Conservation (phyloP, 2,113 vertebrate species). For the Heliornis fulica region DNA sequence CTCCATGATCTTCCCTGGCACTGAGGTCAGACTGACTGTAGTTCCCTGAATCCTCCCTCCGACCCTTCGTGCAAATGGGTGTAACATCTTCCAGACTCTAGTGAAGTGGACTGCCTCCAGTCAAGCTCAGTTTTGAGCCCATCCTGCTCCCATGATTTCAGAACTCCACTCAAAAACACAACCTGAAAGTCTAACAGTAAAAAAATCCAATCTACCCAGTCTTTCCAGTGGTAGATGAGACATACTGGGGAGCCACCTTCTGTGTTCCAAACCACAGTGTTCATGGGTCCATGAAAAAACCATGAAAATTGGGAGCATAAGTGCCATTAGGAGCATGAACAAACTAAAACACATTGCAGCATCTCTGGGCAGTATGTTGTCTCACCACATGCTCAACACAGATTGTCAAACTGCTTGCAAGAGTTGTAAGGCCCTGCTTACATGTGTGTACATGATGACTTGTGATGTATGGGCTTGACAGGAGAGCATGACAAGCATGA, state of each 20-base stretch:
- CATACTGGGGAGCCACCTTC: neutral
- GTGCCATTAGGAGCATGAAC: neutral
- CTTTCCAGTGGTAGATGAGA: neutral
- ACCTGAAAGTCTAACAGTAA: neutral
- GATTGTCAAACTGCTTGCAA: neutral
- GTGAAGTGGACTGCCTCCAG: too few species aligned
- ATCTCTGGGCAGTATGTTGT: neutral
- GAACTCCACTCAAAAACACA: neutral
- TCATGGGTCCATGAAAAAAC: neutral
- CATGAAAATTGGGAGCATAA: neutral
- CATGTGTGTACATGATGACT: neutral
- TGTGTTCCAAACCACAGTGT: neutral
- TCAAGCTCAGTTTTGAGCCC: too few species aligned
- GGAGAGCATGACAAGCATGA: neutral
- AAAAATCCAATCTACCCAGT: neutral
- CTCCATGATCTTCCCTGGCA: too few species aligned
- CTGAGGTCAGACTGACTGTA: too few species aligned
- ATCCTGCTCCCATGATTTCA: neutral
- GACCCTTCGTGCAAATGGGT: too few species aligned
- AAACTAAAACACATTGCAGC: neutral
- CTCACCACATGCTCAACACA: neutral
- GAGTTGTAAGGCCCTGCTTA: neutral
- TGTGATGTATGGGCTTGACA: neutral
- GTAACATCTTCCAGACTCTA: too few species aligned
- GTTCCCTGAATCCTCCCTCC: too few species aligned